Conservation (phyloP, 92 coral and sea anemone species). For the Muricea muricata region DNA sequence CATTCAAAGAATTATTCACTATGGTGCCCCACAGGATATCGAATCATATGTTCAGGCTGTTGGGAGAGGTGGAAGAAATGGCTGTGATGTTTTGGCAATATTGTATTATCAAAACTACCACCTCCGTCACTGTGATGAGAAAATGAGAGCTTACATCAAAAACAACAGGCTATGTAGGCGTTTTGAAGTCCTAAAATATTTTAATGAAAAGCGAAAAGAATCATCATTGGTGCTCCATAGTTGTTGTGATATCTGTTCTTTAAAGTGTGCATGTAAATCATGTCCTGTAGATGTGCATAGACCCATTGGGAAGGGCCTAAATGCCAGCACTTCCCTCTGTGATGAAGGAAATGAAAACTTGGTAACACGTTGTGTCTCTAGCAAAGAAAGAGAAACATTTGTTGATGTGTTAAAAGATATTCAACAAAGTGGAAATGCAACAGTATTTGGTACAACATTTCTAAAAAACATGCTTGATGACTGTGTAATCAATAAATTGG, state of each 20-base stretch:
- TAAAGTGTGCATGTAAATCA: conserved; percentile 65
- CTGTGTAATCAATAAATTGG: conserved; percentile 27
- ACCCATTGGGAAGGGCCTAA: conserved; percentile 47
- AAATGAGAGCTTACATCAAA: conserved; percentile 57
- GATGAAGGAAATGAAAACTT: conserved; percentile 11
- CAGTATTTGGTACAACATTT: conserved; percentile 20
- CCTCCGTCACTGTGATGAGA: conserved; percentile 63
- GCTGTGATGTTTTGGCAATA: conserved; percentile 29
- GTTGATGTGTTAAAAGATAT: conserved; percentile 55
- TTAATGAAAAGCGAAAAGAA: conserved; percentile 24
- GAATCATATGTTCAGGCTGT: conserved; percentile 68
- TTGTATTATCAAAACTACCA: conserved; percentile 61
- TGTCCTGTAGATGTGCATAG: conserved; percentile 48
- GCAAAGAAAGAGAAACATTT: conserved; percentile 39
- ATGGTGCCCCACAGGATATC: conserved; percentile 58
- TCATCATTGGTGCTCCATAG: not conserved
- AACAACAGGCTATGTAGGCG: conserved; percentile 37
- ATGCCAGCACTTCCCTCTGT: too few relatives aligned
- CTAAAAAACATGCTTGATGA: not conserved
- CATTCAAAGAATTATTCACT: conserved; percentile 54
- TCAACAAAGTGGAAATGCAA: conserved; percentile 23
- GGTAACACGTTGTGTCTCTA: conserved; percentile 25
- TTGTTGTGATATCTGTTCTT: conserved; percentile 56
- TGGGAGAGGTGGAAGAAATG: conserved; percentile 70
- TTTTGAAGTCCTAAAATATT: conserved; percentile 15